A percentile compares a stretch with the other conserved stretches of the same genome.
phyloP scores from a whole-genome alignment of 1,140 invertebrate genomes.

The Achatina immaculata region DNA sequence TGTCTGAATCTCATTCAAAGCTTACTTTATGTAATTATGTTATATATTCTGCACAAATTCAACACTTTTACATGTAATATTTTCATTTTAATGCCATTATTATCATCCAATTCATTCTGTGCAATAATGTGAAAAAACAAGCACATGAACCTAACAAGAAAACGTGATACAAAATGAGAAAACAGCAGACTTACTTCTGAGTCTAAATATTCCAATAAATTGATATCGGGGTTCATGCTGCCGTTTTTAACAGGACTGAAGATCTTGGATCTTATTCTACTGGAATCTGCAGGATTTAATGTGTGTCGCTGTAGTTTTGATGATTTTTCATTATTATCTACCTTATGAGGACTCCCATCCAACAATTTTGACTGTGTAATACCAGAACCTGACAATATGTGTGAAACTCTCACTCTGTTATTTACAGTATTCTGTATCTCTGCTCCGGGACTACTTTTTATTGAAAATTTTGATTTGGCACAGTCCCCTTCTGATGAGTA shows the following conservation, averaged over 20 bases:
- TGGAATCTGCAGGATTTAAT: background rate
- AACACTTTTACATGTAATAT: too few species aligned
- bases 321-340: background rate
- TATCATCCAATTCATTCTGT: too few species aligned
- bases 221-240: background rate
- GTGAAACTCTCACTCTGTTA: background rate
- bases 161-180: background rate
- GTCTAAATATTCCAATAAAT: background rate
- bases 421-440: background rate
- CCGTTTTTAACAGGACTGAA: background rate
- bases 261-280: background rate
- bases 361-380: background rate
- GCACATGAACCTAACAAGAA: too few species aligned
- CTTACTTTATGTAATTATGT: too few species aligned
- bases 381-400: background rate
- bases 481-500: background rate
- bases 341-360: background rate
- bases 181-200: background rate
- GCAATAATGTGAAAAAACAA: too few species aligned
- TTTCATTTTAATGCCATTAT: too few species aligned
- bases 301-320: background rate
- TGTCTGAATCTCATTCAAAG: too few species aligned
- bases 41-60: too few species aligned
- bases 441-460: background rate
- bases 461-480: background rate